Evolutionary conservation across 2,113 vertebrate species (phyloP).

Genomic region (Mobula birostris): DNA sequence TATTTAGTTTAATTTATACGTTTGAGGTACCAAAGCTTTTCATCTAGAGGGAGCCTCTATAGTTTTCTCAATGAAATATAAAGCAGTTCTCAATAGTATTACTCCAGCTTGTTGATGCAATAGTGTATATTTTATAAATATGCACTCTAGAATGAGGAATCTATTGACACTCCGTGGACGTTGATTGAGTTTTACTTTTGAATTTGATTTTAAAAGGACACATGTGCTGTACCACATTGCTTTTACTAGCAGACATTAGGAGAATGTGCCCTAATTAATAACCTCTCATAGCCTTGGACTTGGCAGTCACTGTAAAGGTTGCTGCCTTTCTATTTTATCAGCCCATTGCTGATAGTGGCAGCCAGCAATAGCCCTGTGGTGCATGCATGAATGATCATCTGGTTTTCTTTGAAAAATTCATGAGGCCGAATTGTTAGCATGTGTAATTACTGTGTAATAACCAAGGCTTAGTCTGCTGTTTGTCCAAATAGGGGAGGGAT

Average conservation of each 20-base stretch:
- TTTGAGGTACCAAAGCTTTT: not conserved
- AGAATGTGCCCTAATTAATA: slow-evolving; percentile 25
- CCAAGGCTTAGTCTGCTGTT: slow-evolving; percentile 36
- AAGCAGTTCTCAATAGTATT: not conserved
- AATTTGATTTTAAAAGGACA: not conserved
- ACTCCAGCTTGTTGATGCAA: too few species aligned
- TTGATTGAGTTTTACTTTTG: not conserved
- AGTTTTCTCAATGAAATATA: not conserved
- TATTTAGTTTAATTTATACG: not conserved
- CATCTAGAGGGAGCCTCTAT: not conserved
- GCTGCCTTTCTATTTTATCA: slow-evolving; percentile 17
- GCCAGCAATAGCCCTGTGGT: not conserved
- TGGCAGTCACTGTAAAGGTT: not conserved
- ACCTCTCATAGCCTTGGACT: not conserved
- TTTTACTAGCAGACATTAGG: slow-evolving; percentile 10
- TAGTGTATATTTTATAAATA: not conserved
- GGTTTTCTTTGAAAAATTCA: slow-evolving; percentile 40
- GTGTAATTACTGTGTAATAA: slow-evolving; percentile 36
- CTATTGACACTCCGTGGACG: too few species aligned
- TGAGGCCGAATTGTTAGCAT: slow-evolving; percentile 34
- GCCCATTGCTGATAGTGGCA: slow-evolving; percentile 21
- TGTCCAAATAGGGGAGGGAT: not conserved
- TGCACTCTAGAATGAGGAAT: not conserved
- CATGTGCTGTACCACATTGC: not conserved
- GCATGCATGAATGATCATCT: slow-evolving; percentile 37